Evolutionary conservation across 2,888 invertebrate species (phyloP).

Genomic region (Imbricaverruca yamaguchii): DNA sequence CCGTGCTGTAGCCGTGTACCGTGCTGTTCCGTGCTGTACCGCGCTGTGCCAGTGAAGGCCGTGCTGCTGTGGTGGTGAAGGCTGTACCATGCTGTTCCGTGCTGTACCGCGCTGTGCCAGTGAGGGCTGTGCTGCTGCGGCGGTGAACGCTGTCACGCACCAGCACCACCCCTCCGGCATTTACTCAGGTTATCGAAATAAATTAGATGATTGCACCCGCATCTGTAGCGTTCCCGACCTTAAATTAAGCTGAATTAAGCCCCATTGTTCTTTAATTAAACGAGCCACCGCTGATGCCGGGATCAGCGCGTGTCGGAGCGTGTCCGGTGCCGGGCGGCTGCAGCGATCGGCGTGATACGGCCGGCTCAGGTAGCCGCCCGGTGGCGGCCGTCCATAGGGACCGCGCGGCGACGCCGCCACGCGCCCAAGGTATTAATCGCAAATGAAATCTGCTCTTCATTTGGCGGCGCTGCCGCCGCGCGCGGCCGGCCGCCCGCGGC

Average conservation of each 20-base stretch:
- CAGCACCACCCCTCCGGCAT: background rate
- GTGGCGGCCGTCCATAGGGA: background rate
- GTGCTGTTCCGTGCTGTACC: too few species aligned
- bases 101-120: background rate
- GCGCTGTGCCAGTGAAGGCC: too few species aligned
- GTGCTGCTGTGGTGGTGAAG: background rate
- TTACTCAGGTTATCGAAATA: slow-evolving; percentile 21
- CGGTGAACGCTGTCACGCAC: background rate
- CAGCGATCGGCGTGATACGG: background rate
- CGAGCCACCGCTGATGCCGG: background rate
- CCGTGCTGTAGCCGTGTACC: too few species aligned
- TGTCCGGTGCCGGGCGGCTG: background rate
- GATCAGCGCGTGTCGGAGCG: background rate
- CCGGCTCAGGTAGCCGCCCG: background rate
- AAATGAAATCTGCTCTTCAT: slow-evolving; percentile 18
- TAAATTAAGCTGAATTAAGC: slow-evolving; percentile 16
- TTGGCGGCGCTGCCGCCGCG: background rate
- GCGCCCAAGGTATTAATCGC: background rate
- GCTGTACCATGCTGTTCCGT: too few species aligned
- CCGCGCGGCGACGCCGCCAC: background rate
- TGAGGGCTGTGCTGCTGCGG: background rate
- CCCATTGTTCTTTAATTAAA: slow-evolving; percentile 21
- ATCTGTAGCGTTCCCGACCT: slow-evolving; percentile 18
- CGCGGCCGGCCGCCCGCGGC: background rate
- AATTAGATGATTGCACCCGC: slow-evolving; percentile 21